phyloP scores from a whole-genome alignment of 2,113 vertebrate genomes.

The Macheiramphus alcinus region DNA sequence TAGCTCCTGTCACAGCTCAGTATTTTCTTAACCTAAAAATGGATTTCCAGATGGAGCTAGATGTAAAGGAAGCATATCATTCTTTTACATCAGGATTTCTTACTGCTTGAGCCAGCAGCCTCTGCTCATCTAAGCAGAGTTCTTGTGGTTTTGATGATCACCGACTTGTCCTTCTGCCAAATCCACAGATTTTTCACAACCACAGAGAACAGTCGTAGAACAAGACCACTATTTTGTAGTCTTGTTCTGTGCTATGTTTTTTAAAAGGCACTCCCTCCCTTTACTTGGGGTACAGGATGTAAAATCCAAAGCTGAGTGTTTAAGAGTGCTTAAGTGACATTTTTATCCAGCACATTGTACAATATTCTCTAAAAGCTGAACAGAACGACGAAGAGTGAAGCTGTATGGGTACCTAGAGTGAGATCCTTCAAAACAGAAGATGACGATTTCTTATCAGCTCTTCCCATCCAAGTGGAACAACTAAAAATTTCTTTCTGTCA shows the following conservation, averaged over 20 bases:
- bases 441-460: not conserved
- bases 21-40: constrained; percentile 3
- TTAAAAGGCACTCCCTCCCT: not conserved
- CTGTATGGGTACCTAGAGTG: not conserved
- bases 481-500: not conserved
- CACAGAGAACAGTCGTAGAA: not conserved
- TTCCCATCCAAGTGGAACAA: not conserved
- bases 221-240: not conserved
- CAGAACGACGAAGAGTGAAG: not conserved
- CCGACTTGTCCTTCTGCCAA: not conserved
- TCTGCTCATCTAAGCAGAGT: not conserved
- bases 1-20: not conserved
- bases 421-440: not conserved
- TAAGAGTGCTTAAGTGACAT: not conserved
- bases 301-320: not conserved
- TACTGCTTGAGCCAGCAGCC: not conserved
- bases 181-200: not conserved
- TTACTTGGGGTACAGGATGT: not conserved
- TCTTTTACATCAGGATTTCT: not conserved
- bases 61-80: not conserved
- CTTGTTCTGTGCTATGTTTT: not conserved
- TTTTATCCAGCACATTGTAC: not conserved
- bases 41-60: not conserved
- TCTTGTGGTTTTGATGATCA: not conserved
- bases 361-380: not conserved